phyloP scores from a whole-genome alignment of 2,113 vertebrate species.

The Pseudonaja textilis region DNA sequence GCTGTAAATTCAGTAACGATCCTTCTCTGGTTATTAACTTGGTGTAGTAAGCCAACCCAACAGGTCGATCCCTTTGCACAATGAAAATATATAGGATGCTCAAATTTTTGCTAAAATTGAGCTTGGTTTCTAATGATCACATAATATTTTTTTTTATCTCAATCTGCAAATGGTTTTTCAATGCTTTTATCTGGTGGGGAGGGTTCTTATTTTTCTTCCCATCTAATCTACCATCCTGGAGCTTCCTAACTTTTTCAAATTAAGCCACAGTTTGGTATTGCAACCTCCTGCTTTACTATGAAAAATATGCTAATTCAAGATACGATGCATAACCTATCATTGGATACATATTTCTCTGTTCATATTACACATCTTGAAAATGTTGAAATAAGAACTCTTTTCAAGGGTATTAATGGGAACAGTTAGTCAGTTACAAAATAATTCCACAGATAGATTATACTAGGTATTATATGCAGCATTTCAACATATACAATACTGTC shows the following conservation, averaged over 20 bases:
- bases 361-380: not conserved
- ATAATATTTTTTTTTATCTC: not conserved
- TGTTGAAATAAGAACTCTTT: not conserved
- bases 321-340: not conserved
- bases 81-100: not conserved
- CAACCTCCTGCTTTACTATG: not conserved
- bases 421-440: not conserved
- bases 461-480: not conserved
- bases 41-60: not conserved
- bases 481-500: not conserved
- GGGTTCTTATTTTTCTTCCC: not conserved
- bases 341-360: not conserved
- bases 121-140: not conserved
- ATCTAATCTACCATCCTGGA: not conserved
- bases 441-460: not conserved
- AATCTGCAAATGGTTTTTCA: not conserved
- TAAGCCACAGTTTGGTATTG: not conserved
- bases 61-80: not conserved
- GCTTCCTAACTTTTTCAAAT: not conserved
- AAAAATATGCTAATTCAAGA: not conserved
- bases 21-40: not conserved
- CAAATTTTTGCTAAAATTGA: not conserved
- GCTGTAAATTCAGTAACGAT: not conserved
- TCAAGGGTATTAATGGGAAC: not conserved
- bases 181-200: not conserved